Percentiles rank a stretch among this genome's conserved stretches.
These are phyloP conservation scores for Vanessa atalanta DNA, from an alignment of 1,140 invertebrate genomes.

Conservation along the genomic window DNA sequence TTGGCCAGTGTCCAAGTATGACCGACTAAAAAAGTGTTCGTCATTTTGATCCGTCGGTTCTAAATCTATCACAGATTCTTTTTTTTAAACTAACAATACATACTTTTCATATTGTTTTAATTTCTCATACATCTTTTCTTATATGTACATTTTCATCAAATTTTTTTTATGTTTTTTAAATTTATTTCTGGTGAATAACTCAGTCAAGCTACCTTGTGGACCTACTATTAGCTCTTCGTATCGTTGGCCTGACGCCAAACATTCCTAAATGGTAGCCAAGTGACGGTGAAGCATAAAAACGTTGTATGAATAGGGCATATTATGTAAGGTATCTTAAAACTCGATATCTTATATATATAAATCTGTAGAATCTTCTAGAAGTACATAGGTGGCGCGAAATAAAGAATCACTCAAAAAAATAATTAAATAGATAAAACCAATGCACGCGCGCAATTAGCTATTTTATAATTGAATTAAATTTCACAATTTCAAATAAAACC, in stretches of 20 bases:
- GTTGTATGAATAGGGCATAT: neutral
- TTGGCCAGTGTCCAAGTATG: slow-evolving; percentile 1
- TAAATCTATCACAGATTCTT: neutral
- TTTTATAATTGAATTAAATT: too few species aligned
- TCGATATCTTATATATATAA: too few species aligned
- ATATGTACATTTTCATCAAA: too few species aligned
- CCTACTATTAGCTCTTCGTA: neutral
- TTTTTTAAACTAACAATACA: neutral
- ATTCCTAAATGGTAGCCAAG: slow-evolving; percentile 8
- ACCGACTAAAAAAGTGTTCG: neutral
- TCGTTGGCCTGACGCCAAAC: neutral
- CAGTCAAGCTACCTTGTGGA: neutral
- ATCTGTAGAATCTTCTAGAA: too few species aligned
- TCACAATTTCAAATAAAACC: too few species aligned
- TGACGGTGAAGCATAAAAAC: slow-evolving; percentile 1
- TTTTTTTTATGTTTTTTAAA: too few species aligned
- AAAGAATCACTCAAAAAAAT: too few species aligned
- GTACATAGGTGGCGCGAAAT: too few species aligned
- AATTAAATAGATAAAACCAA: too few species aligned
- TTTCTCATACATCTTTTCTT: neutral
- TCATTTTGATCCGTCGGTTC: neutral
- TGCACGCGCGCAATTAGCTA: too few species aligned
- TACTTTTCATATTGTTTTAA: neutral
- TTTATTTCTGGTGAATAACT: neutral
- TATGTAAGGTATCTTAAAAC: too few species aligned